Conservation (phyloP, 2,113 vertebrate genomes). For the Furnarius figulus region DNA sequence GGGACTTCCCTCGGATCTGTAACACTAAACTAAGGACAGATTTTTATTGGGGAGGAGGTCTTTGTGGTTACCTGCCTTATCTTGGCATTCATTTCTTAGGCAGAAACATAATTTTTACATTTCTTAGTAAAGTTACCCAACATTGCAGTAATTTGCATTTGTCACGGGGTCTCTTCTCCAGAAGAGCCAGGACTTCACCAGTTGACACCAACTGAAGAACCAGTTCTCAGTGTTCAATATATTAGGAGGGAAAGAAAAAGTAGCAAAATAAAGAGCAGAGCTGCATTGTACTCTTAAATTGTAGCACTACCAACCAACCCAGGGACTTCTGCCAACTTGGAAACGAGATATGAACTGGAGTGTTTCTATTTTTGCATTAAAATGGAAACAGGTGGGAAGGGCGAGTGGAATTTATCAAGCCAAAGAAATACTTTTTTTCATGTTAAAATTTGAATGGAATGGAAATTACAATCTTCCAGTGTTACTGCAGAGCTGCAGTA, state of each 20-base stretch:
- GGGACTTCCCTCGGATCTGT: background rate
- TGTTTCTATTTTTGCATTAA: conserved; percentile 71
- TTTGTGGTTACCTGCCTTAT: background rate
- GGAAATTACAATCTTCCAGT: conserved; percentile 61
- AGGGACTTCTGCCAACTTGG: conserved; percentile 20
- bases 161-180: background rate
- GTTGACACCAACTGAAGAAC: background rate
- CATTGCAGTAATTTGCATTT: background rate
- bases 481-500: conserved; percentile 55
- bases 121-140: background rate
- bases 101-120: background rate
- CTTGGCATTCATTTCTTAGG: background rate
- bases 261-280: background rate
- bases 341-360: conserved; percentile 47
- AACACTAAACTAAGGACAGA: background rate
- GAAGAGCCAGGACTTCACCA: background rate
- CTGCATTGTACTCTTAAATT: background rate
- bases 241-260: background rate
- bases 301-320: background rate
- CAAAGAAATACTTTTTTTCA: conserved; percentile 54
- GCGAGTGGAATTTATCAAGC: conserved; percentile 61
- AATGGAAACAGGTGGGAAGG: conserved; percentile 73
- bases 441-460: conserved; percentile 63
- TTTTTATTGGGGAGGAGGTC: background rate
- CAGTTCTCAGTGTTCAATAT: background rate